A percentile compares a stretch with the other conserved stretches of the same genome.
Conservation (phyloP, 2,888 invertebrate species). For the Stenotaenia linearis region DNA sequence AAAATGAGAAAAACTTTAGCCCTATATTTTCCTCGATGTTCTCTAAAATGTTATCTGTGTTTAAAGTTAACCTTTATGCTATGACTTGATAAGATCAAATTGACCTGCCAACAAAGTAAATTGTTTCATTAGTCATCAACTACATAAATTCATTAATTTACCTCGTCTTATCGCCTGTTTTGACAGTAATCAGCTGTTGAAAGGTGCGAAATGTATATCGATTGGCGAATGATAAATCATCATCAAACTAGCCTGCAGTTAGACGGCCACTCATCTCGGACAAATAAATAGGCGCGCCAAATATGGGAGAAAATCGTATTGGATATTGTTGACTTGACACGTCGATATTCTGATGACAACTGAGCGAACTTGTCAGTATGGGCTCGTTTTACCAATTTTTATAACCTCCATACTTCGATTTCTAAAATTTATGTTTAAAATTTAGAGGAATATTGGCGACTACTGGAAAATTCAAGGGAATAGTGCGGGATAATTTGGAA, state of each 20-base stretch:
- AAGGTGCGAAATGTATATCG: neutral
- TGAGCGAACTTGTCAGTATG: too few relatives aligned
- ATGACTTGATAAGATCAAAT: neutral
- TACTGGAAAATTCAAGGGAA: too few relatives aligned
- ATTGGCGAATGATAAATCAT: neutral
- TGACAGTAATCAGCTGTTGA: slow-evolving; percentile 1
- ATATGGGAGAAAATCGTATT: neutral
- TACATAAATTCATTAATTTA: neutral
- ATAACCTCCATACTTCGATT: too few relatives aligned
- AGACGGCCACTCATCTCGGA: neutral
- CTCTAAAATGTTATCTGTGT: neutral
- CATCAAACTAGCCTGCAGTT: neutral
- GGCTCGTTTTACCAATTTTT: too few relatives aligned
- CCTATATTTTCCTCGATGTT: neutral
- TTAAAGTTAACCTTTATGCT: neutral
- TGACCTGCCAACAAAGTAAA: neutral
- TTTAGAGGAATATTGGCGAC: too few relatives aligned
- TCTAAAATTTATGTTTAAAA: too few relatives aligned
- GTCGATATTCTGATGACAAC: neutral
- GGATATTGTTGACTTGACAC: neutral
- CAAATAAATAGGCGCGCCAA: neutral
- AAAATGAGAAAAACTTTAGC: neutral
- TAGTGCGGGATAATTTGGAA: too few relatives aligned
- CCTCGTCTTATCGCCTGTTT: neutral
- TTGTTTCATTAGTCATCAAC: slow-evolving; percentile 1